Percentiles rank a stretch among this genome's conserved stretches.
Evolutionary conservation across 2,113 vertebrate species (phyloP).

Genomic region (Eptesicus fuscus): DNA sequence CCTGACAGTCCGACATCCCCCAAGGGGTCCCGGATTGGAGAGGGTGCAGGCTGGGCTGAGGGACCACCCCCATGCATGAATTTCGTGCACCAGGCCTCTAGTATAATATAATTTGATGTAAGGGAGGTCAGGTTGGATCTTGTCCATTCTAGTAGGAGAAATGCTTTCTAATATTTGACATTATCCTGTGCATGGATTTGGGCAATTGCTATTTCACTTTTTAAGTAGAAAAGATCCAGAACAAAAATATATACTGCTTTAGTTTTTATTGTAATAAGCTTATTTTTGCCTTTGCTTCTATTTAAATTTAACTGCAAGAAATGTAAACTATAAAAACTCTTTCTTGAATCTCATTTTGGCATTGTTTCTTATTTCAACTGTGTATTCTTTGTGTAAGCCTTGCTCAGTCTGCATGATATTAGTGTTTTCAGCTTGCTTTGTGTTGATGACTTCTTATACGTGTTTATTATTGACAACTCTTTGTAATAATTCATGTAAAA

Average conservation of each 20-base stretch:
- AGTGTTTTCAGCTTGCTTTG: conserved; percentile 47
- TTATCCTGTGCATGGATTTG: neutral
- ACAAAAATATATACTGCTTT: neutral
- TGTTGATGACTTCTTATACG: conserved; percentile 33
- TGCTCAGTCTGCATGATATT: conserved; percentile 55
- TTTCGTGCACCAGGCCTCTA: too few species aligned
- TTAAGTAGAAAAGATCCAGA: conserved; percentile 37
- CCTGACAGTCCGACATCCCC: too few species aligned
- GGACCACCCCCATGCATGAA: too few species aligned
- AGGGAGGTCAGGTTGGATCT: neutral
- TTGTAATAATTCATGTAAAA: conserved; percentile 38
- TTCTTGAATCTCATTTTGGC: conserved; percentile 16
- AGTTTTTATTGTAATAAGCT: neutral
- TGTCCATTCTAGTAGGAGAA: neutral
- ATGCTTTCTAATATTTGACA: conserved; percentile 17
- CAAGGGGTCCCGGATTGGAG: too few species aligned
- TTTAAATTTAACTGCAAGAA: conserved; percentile 45
- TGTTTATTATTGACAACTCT: conserved; percentile 12
- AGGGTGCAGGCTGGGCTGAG: too few species aligned
- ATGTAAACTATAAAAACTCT: neutral
- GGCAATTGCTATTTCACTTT: neutral
- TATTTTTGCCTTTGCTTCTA: conserved; percentile 11
- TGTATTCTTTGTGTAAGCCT: conserved; percentile 27
- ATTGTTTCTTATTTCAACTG: conserved; percentile 3
- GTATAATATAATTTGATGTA: neutral